Conservation (phyloP, 2,888 invertebrate species). For the Boloria selene region DNA sequence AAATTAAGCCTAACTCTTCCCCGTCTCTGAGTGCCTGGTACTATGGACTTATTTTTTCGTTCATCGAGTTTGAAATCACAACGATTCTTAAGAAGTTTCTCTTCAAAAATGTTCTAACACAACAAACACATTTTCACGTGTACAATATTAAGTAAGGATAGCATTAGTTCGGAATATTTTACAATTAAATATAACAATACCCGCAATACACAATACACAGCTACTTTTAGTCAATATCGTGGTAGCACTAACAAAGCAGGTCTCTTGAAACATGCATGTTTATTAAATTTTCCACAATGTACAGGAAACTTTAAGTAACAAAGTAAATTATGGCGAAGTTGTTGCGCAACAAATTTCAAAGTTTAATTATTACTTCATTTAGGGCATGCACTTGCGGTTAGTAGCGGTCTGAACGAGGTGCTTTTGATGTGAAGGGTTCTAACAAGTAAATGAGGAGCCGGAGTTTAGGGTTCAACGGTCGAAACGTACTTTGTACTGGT, state of each 20-base stretch:
- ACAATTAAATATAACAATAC: not conserved
- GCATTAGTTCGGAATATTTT: too few relatives aligned
- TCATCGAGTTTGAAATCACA: too few relatives aligned
- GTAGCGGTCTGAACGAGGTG: conserved; percentile 20
- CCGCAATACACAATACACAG: conserved; percentile 6
- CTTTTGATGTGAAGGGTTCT: conserved; percentile 17
- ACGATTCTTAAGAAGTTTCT: too few relatives aligned
- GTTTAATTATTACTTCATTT: conserved; percentile 32
- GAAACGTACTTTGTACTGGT: conserved; percentile 4
- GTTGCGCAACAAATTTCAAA: conserved; percentile 25
- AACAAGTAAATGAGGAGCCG: conserved; percentile 10
- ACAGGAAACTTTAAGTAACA: conserved; percentile 14
- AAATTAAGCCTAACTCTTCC: too few relatives aligned
- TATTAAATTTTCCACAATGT: conserved; percentile 17
- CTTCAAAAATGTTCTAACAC: too few relatives aligned
- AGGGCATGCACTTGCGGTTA: conserved; percentile 28
- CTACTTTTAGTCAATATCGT: conserved; percentile 3
- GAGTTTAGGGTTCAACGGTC: conserved; percentile 20
- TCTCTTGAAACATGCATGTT: conserved; percentile 14
- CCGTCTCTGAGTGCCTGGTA: too few relatives aligned
- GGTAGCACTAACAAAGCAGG: not conserved
- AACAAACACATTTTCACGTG: too few relatives aligned
- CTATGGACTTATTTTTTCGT: too few relatives aligned
- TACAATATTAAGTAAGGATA: too few relatives aligned
- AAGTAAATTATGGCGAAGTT: conserved; percentile 25